Evolutionary conservation across 2,797 vertebrate genomes (phyloP), one percentile per base, ranked within the genome.

Genomic region (Sparus aurata): DNA sequence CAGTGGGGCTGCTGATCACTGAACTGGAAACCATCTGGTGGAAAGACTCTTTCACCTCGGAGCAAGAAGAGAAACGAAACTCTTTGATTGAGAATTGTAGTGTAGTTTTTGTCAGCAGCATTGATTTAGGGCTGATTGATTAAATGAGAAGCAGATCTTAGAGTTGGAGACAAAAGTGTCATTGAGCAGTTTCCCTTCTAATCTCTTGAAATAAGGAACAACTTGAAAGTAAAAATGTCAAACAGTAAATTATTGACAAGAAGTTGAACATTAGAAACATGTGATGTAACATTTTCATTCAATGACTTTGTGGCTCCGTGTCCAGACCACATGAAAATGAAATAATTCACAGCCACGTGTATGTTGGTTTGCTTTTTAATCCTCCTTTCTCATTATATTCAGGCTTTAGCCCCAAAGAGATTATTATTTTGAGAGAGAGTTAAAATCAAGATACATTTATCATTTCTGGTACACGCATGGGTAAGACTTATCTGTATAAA

Each of bases 11-110:
- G 46, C 62, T 55, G 59, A 73, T 69, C 4, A 69, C n/a, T 50
- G 1, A 79, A 60, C 46, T 41, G 23, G 54, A 58, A 78, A 85
- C 16, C 16, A 69, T 43, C 41, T 55, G 62, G 13, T 45, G 16
- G 34, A 61, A 77, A 6, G 12, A 23, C 17, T 10, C 5, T 73
- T 50, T 70, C 27, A 66, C 27, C 12, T 12, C 13, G n/a, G 18
- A 52, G 38, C 55, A 43, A 64, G 18, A 30, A 38, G 43, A 46
- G 23, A 60, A 67, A 68, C 41, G 0, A 69, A 73, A 47, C n/a
- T 17, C 5, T 67, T 73, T 75, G 3, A 53, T 45, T 45, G 20
- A 23, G 59, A 11, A 65, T 63, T 27, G 2, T 3, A 22, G 46
- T 62, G 3, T 49, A 5, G 27, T n/a, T 55, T 66, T 11, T 22